A percentile compares a stretch with the other conserved stretches of the same genome.
Conservation (phyloP, 2,797 vertebrate species). For the Sebastiscus albofasciatus region DNA sequence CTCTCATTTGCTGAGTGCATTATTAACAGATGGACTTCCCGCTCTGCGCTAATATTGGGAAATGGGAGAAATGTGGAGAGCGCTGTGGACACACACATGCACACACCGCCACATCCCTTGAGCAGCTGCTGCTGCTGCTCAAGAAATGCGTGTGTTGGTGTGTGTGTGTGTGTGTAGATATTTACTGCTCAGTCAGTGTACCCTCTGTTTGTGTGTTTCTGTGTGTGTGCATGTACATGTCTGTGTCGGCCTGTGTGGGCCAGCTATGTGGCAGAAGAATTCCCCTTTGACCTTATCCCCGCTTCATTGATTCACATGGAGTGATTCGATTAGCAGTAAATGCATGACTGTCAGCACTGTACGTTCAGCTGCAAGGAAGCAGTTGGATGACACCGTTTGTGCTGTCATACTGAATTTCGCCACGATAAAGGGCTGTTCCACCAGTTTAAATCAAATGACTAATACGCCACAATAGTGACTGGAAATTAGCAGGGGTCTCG, state of each 20-base stretch:
- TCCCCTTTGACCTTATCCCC: conserved; percentile 61
- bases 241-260: conserved; percentile 56
- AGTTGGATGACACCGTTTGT: conserved; percentile 16
- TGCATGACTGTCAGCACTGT: conserved; percentile 48
- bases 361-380: background rate
- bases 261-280: conserved; percentile 46
- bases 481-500: background rate
- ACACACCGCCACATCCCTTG: background rate
- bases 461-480: background rate
- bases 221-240: conserved; percentile 6
- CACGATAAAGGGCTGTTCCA: conserved; percentile 4
- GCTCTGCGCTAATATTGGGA: conserved; percentile 68
- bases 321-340: conserved; percentile 65
- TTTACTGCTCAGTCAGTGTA: conserved; percentile 19
- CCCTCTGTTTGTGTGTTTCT: conserved; percentile 32
- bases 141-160: conserved; percentile 14
- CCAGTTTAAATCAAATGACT: background rate
- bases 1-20: conserved; percentile 69
- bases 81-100: conserved; percentile 13
- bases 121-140: conserved; percentile 66
- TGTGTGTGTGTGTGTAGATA: conserved; percentile 30
- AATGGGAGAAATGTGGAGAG: conserved; percentile 70
- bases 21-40: conserved; percentile 80
- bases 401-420: background rate
- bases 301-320: conserved; percentile 60